A percentile compares a stretch with the other conserved stretches of the same genome.
These are phyloP conservation scores for Zelleria hepariella DNA, from an alignment of 2,888 invertebrate genomes.

Conservation along the genomic window DNA sequence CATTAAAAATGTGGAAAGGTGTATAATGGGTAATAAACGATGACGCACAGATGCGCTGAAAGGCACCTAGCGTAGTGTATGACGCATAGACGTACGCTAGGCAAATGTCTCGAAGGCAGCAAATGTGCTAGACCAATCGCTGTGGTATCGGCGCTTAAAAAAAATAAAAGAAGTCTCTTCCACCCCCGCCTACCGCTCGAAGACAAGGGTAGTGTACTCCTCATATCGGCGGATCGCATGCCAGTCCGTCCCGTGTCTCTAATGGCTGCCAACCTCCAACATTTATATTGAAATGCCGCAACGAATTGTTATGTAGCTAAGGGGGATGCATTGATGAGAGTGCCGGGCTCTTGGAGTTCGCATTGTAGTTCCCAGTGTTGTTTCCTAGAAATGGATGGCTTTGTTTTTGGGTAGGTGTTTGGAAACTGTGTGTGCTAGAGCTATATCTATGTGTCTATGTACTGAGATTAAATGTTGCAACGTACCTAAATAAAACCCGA, in stretches of 20 bases:
- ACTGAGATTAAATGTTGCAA: too few relatives aligned
- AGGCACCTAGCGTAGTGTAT: too few relatives aligned
- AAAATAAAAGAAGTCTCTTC: slow-evolving; percentile 20
- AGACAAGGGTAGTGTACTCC: slow-evolving; percentile 41
- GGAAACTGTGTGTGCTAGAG: too few relatives aligned
- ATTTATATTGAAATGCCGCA: slow-evolving; percentile 60
- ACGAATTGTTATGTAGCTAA: slow-evolving; percentile 46
- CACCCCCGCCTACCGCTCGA: slow-evolving; percentile 18
- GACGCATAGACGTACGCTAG: too few relatives aligned
- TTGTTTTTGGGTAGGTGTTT: too few relatives aligned
- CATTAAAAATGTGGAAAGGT: too few relatives aligned
- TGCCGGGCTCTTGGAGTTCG: not conserved
- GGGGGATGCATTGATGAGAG: slow-evolving; percentile 13
- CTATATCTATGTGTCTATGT: too few relatives aligned
- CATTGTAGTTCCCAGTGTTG: not conserved
- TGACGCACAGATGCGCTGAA: too few relatives aligned
- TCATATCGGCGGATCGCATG: slow-evolving; percentile 39
- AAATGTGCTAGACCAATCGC: too few relatives aligned
- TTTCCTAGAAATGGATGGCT: not conserved
- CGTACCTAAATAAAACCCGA: too few relatives aligned
- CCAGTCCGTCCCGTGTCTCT: slow-evolving; percentile 26
- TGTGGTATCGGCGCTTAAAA: not conserved
- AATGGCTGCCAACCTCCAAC: slow-evolving; percentile 47
- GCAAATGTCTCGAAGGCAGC: too few relatives aligned
- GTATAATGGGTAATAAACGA: too few relatives aligned